Percentiles rank a stretch among this genome's conserved stretches.
These are phyloP conservation scores for Tetraodon nigroviridis DNA, from an alignment of 2,113 vertebrate species.

Conservation along the genomic window DNA sequence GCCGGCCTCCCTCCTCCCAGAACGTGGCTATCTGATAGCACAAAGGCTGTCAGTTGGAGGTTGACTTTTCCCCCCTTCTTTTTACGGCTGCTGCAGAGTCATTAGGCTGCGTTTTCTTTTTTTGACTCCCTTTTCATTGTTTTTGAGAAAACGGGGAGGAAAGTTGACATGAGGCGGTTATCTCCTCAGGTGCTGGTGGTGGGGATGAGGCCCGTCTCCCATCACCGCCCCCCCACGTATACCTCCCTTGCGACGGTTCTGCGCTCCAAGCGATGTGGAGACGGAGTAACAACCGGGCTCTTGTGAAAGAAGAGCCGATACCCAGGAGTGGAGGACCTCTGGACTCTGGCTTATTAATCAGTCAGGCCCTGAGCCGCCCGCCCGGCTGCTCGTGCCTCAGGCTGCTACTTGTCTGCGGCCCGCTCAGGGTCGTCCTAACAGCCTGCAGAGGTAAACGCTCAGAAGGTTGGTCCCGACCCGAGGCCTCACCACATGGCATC, in stretches of 20 bases:
- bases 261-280: conserved; percentile 47
- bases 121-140: conserved; percentile 34
- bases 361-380: conserved; percentile 37
- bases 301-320: conserved; percentile 71
- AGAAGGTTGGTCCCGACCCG: conserved; percentile 24
- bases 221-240: conserved; percentile 1
- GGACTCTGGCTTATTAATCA: conserved; percentile 71
- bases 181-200: conserved; percentile 61
- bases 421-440: conserved; percentile 38
- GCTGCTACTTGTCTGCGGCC: conserved; percentile 34
- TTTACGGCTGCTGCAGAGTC: conserved; percentile 76
- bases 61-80: conserved; percentile 71
- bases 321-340: conserved; percentile 71
- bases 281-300: conserved; percentile 61
- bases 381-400: conserved; percentile 20
- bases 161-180: conserved; percentile 35
- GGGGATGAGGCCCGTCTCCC: conserved; percentile 15
- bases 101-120: conserved; percentile 71
- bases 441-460: conserved; percentile 44
- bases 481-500: conserved; percentile 35
- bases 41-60: conserved; percentile 78
- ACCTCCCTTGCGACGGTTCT: conserved; percentile 21
- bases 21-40: conserved; percentile 78
- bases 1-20: conserved; percentile 71
- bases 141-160: conserved; percentile 50